Evolutionary conservation across 1,140 invertebrate genomes (phyloP).

Genomic region (Micrasema minimum): DNA sequence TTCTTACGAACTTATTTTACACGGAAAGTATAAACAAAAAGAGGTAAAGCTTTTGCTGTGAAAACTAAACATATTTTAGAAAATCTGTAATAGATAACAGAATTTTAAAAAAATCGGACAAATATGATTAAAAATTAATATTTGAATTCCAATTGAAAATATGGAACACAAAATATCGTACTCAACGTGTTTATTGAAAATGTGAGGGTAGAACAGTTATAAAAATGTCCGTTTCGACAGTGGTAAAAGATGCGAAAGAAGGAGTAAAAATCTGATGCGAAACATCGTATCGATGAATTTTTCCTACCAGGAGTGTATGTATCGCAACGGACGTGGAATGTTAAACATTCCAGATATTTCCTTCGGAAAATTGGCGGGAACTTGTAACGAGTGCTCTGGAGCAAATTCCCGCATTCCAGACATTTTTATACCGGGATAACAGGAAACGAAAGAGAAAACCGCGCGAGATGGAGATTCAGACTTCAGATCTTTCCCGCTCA

Average conservation of each 20-base stretch:
- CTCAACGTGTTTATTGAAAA: too few relatives aligned
- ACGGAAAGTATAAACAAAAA: constrained; percentile 53
- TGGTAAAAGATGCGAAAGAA: too few relatives aligned
- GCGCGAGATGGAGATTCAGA: not conserved
- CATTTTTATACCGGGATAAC: constrained; percentile 63
- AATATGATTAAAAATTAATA: too few relatives aligned
- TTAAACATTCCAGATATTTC: constrained; percentile 57
- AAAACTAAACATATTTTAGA: too few relatives aligned
- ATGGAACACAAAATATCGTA: too few relatives aligned
- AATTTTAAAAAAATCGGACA: too few relatives aligned
- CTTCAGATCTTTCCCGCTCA: not conserved
- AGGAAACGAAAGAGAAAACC: constrained; percentile 43
- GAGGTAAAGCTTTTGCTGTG: not conserved
- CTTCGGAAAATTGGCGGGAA: constrained; percentile 45
- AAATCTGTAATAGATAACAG: too few relatives aligned
- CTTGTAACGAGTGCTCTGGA: constrained; percentile 43
- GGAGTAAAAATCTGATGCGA: constrained; percentile 48
- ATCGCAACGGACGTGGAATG: constrained; percentile 53
- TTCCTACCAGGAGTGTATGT: constrained; percentile 58
- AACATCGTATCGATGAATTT: constrained; percentile 63
- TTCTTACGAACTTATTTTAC: constrained; percentile 54
- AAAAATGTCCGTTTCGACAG: constrained; percentile 13
- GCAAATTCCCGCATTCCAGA: constrained; percentile 66
- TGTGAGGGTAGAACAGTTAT: constrained; percentile 1
- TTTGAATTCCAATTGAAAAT: too few relatives aligned